A percentile compares a stretch with the other conserved stretches of the same genome.
phyloP scores from a whole-genome alignment of 2,888 invertebrate genomes.

The Dorcus hopei region DNA sequence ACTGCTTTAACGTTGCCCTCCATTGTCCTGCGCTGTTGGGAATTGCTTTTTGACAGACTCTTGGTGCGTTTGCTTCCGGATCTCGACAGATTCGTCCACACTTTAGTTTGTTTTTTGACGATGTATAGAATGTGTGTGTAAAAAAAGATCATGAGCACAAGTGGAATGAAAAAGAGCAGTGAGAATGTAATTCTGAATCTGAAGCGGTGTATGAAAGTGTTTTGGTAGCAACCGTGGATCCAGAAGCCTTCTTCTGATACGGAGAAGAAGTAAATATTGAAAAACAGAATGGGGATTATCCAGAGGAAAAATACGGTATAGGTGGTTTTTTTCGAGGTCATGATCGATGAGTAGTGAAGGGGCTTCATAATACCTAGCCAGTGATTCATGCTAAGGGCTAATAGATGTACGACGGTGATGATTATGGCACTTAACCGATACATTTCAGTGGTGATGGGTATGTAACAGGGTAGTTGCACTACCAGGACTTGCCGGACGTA shows the following conservation, averaged over 20 bases:
- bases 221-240: slow-evolving; percentile 27
- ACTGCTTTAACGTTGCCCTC: slow-evolving; percentile 56
- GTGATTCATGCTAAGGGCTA: slow-evolving; percentile 63
- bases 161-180: slow-evolving; percentile 56
- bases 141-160: slow-evolving; percentile 57
- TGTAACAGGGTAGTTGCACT: slow-evolving; percentile 17
- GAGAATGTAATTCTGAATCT: slow-evolving; percentile 47
- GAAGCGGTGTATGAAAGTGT: slow-evolving; percentile 18
- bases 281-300: slow-evolving; percentile 54
- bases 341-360: slow-evolving; percentile 60
- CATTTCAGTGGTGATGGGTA: slow-evolving; percentile 43
- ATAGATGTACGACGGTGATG: slow-evolving; percentile 60
- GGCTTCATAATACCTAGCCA: slow-evolving; percentile 58
- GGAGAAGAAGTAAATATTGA: slow-evolving; percentile 53
- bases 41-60: slow-evolving; percentile 20
- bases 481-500: slow-evolving; percentile 37
- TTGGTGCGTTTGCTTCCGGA: slow-evolving; percentile 43
- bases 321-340: slow-evolving; percentile 54
- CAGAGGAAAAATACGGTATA: slow-evolving; percentile 55
- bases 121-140: slow-evolving; percentile 60
- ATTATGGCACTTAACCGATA: slow-evolving; percentile 58
- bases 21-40: slow-evolving; percentile 43
- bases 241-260: slow-evolving; percentile 52
- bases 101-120: slow-evolving; percentile 54
- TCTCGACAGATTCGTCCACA: slow-evolving; percentile 48